Evolutionary conservation across 1,140 invertebrate genomes (phyloP).

Genomic region (Pseudobourletiella spinata): DNA sequence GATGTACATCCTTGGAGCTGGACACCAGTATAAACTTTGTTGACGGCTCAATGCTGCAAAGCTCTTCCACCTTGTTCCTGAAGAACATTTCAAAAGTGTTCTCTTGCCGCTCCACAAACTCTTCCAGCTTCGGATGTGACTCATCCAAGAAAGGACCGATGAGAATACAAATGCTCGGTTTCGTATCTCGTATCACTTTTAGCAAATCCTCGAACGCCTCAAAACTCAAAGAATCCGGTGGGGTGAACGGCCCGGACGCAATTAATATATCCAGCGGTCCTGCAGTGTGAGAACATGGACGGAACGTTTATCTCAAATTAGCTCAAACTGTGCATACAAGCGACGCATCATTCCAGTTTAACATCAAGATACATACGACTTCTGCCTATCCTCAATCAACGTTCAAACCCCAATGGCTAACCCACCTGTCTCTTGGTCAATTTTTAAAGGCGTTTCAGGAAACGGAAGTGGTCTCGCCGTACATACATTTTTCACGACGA

Average conservation of each 20-base stretch:
- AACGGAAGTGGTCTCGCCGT: conserved; percentile 36
- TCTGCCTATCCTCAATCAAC: too few species aligned
- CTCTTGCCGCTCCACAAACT: conserved; percentile 44
- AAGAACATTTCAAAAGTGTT: conserved; percentile 63
- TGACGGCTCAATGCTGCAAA: conserved; percentile 44
- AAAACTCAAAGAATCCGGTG: conserved; percentile 62
- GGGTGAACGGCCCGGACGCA: conserved; percentile 72
- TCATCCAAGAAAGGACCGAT: conserved; percentile 74
- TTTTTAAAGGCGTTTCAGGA: neutral
- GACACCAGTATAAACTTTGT: conserved; percentile 65
- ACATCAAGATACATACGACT: too few species aligned
- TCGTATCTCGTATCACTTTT: conserved; percentile 53
- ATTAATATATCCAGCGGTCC: conserved; percentile 59
- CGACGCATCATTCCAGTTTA: too few species aligned
- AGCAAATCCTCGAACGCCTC: conserved; percentile 72
- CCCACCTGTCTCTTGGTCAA: conserved; percentile 7
- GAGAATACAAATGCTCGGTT: conserved; percentile 70
- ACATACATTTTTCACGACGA: conserved; percentile 58
- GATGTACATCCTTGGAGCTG: conserved; percentile 64
- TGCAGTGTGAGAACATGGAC: conserved; percentile 35
- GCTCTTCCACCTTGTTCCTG: conserved; percentile 52
- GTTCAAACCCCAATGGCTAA: neutral
- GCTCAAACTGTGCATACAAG: too few species aligned
- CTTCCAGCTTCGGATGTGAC: conserved; percentile 52
- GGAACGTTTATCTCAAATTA: too few species aligned